Conservation (phyloP, 2,888 invertebrate species). For the Eilema depressum region DNA sequence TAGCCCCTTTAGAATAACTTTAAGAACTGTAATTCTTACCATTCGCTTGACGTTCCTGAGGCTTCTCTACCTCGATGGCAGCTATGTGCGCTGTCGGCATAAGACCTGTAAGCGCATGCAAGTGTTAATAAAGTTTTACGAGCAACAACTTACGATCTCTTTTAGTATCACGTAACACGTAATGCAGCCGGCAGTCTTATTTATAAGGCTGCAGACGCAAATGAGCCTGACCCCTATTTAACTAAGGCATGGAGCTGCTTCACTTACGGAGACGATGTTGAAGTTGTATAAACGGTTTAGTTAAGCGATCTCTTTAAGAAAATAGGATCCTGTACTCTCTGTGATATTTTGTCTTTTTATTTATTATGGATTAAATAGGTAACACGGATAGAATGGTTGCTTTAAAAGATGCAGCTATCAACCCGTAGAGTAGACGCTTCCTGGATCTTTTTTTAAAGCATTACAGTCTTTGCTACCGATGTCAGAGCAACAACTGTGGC, state of each 20-base stretch:
- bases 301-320: background rate
- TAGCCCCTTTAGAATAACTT: background rate
- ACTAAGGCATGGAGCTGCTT: background rate
- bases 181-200: background rate
- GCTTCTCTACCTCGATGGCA: slow-evolving; percentile 73
- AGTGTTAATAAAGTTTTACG: slow-evolving; percentile 28
- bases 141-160: slow-evolving; percentile 11
- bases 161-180: slow-evolving; percentile 15
- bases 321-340: background rate
- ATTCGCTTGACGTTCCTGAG: slow-evolving; percentile 72
- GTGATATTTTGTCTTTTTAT: background rate
- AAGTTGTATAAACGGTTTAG: background rate
- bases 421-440: no score
- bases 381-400: background rate
- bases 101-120: slow-evolving; percentile 63
- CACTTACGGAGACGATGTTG: background rate
- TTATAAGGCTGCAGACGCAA: background rate
- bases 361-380: background rate
- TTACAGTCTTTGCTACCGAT: no score
- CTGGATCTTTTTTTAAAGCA: no score
- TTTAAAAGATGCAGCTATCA: background rate
- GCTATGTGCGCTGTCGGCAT: slow-evolving; percentile 77
- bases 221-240: background rate
- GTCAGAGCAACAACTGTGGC: no score
- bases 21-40: slow-evolving; percentile 57